Conservation (phyloP, 2,888 invertebrate genomes). For the Leptinotarsa peninsularis region DNA sequence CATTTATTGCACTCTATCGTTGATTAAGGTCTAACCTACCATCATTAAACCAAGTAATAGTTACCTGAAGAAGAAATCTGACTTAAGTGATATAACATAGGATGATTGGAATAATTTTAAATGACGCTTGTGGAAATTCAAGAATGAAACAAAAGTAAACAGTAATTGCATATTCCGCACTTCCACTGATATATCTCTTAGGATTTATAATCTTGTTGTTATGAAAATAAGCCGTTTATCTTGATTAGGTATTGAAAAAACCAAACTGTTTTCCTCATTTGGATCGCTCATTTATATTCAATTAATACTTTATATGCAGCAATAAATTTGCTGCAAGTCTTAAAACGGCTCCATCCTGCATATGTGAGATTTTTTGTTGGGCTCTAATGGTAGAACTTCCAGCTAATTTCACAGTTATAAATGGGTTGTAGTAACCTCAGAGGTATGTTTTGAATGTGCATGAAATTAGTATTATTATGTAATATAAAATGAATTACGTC, state of each 20-base stretch:
- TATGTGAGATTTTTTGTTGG: slow-evolving; percentile 14
- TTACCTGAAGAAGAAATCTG: background rate
- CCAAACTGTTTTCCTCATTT: background rate
- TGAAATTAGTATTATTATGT: background rate
- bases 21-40: too few relatives aligned
- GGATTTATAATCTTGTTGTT: background rate
- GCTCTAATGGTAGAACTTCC: slow-evolving; percentile 4
- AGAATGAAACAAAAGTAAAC: background rate
- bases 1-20: too few relatives aligned
- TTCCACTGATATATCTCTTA: background rate
- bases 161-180: background rate
- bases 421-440: background rate
- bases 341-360: slow-evolving; percentile 19
- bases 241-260: slow-evolving; percentile 4
- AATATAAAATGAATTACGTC: background rate
- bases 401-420: slow-evolving; percentile 4
- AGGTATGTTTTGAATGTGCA: background rate
- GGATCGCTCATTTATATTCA: slow-evolving; percentile 9
- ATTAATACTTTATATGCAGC: slow-evolving; percentile 16
- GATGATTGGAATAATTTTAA: background rate
- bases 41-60: too few relatives aligned
- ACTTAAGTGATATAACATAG: background rate
- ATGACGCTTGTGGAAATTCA: background rate
- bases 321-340: slow-evolving; percentile 21
- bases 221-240: slow-evolving; percentile 8